phyloP scores from a whole-genome alignment of 1,140 invertebrate genomes.

The Tetranychus cinnabarinus region DNA sequence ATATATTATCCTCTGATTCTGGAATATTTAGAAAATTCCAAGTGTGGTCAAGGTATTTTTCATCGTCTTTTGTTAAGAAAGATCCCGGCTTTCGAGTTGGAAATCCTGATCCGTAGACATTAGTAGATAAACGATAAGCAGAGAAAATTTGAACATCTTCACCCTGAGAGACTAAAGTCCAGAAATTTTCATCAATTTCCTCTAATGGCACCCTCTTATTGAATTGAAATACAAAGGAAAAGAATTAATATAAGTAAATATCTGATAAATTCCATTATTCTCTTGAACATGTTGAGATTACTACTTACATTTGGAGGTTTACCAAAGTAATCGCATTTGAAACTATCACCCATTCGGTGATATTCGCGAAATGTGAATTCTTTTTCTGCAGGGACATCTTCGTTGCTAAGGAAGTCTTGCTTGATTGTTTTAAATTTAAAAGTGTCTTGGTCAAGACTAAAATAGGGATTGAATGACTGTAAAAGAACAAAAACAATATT shows the following conservation, averaged over 20 bases:
- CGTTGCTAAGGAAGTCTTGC: neutral
- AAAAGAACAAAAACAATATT: too few relatives aligned
- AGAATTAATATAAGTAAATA: neutral
- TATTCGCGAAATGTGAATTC: neutral
- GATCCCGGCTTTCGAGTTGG: neutral
- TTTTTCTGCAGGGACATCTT: neutral
- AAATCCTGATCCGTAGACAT: neutral
- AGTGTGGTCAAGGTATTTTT: neutral
- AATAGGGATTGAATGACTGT: neutral
- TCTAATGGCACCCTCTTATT: neutral
- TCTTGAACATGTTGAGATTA: neutral
- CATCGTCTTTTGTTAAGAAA: neutral
- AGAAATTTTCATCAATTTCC: neutral
- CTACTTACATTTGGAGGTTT: neutral
- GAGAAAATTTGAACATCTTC: neutral
- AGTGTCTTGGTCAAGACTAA: neutral
- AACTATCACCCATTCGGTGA: neutral
- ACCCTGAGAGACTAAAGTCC: neutral
- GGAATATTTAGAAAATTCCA: neutral
- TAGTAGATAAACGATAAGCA: neutral
- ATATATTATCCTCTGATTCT: neutral
- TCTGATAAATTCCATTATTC: neutral
- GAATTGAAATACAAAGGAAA: neutral
- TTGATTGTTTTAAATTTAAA: neutral
- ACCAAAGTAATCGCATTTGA: neutral